Evolutionary conservation across 2,888 invertebrate genomes (phyloP), one percentile per base, ranked within the genome.

Genomic region (Timema cristinae): DNA sequence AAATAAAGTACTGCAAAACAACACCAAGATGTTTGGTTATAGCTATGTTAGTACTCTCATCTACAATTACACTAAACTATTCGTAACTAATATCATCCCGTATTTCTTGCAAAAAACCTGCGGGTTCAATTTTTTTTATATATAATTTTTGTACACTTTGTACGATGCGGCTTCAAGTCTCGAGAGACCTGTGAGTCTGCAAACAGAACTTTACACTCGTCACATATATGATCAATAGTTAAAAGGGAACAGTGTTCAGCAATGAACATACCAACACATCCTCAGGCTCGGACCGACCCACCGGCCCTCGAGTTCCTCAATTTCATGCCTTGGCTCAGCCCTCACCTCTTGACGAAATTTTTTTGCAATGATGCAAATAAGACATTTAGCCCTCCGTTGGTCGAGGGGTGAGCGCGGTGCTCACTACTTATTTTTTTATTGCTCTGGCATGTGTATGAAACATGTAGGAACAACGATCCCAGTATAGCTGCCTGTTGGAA

Each of bases 91-190:
- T 59, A 59, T 13, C 59, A n/a, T 11, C 15, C 32, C 0, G 1
- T 2, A 56, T 7, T n/a, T 9, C 9, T 6, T n/a, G 9, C 4
- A 10, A 59, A 13, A 59, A 59, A n/a, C n/a, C 15, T 59, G 59
- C n/a, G 0, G 1, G 5, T 32, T 2, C 15, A 16, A 59, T 59
- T 59, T 13, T 59, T 9, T 59, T 15, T n/a, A n/a, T n/a, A n/a
- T n/a, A n/a, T n/a, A 16, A 59, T n/a, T 59, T n/a, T 6, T 13
- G 59, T 59, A n/a, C 59, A 59, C 15, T n/a, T 59, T n/a, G 59
- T 59, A n/a, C n/a, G 15, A 59, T 7, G 8, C 32, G 1, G 32
- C 15, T n/a, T 59, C n/a, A 32, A 59, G 59, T 59, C 15, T 11
- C 8, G 59, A 5, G 9, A 32, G 15, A 2, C 15, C 15, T 59